Evolutionary conservation across 1,140 invertebrate genomes (phyloP).

Genomic region (Drosophila virilis): DNA sequence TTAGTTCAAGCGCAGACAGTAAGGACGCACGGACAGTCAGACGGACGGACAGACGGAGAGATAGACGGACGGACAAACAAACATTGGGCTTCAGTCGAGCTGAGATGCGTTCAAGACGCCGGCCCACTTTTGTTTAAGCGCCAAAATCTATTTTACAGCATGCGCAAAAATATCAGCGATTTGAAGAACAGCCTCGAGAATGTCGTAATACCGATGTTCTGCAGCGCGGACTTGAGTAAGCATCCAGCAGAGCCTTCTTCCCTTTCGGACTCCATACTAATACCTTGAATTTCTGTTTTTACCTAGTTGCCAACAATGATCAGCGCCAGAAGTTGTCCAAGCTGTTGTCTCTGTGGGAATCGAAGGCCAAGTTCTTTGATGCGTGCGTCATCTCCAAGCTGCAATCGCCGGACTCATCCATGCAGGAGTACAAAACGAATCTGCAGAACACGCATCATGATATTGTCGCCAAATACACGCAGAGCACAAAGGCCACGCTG

Average conservation of each 20-base stretch:
- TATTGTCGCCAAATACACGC: slow-evolving; percentile 90
- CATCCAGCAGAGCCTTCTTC: slow-evolving; percentile 64
- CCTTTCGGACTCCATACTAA: not conserved
- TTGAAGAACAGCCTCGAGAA: slow-evolving; percentile 95
- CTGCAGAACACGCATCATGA: slow-evolving; percentile 91
- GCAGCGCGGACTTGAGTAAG: slow-evolving; percentile 91
- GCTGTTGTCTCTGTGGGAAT: slow-evolving; percentile 96
- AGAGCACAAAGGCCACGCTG: slow-evolving; percentile 90
- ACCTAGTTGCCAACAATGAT: slow-evolving; percentile 91
- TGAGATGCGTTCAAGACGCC: not conserved
- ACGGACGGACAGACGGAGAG: not conserved
- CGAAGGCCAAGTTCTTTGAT: slow-evolving; percentile 97
- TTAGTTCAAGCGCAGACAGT: slow-evolving; percentile 17
- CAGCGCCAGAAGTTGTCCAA: slow-evolving; percentile 96
- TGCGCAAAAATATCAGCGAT: slow-evolving; percentile 96
- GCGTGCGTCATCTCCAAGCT: slow-evolving; percentile 93
- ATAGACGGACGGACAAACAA: not conserved
- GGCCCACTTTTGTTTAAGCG: slow-evolving; percentile 46
- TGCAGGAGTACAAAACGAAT: slow-evolving; percentile 93
- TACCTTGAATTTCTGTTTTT: slow-evolving; percentile 43
- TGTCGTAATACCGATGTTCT: slow-evolving; percentile 98
- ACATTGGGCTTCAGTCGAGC: not conserved
- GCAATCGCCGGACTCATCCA: slow-evolving; percentile 90
- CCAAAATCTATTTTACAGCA: slow-evolving; percentile 87
- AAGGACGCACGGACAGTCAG: too few relatives aligned